Conservation (phyloP, 2,113 vertebrate genomes). For the Pluvianellus socialis region DNA sequence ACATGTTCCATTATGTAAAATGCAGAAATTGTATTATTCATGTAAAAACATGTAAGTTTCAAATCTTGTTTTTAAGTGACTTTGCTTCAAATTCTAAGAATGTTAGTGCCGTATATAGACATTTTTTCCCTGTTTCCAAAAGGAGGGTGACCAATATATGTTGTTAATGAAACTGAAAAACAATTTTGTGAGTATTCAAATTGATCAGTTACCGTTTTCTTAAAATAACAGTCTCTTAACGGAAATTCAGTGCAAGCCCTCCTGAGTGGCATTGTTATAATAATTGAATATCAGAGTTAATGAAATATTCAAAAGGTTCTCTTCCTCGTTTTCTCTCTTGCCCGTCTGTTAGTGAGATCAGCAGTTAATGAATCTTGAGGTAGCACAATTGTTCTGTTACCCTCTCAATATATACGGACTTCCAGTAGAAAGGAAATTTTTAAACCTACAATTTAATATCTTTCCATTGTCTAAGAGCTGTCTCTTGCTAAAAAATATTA, state of each 20-base stretch:
- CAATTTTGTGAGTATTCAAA: background rate
- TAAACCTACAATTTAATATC: slow-evolving; percentile 32
- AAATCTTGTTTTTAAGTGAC: background rate
- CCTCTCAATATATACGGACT: slow-evolving; percentile 1
- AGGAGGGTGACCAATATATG: background rate
- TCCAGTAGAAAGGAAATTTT: slow-evolving; percentile 14
- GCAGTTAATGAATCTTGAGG: slow-evolving; percentile 28
- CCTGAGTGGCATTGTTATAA: background rate
- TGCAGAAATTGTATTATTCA: background rate
- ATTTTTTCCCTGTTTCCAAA: background rate
- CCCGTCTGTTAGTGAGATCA: background rate
- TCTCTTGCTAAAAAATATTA: slow-evolving; percentile 16
- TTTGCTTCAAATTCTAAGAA: background rate
- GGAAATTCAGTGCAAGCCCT: background rate
- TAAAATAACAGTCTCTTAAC: background rate
- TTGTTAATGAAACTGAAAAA: background rate
- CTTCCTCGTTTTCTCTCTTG: background rate
- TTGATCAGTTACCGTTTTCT: background rate
- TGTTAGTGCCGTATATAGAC: background rate
- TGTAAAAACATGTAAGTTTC: background rate
- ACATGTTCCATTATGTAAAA: background rate
- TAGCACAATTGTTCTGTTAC: background rate
- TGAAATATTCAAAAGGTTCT: slow-evolving; percentile 40
- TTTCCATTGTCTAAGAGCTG: slow-evolving; percentile 25
- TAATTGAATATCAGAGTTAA: slow-evolving; percentile 37